Conservation (phyloP, 2,888 invertebrate species). For the Eristalis tenax region DNA sequence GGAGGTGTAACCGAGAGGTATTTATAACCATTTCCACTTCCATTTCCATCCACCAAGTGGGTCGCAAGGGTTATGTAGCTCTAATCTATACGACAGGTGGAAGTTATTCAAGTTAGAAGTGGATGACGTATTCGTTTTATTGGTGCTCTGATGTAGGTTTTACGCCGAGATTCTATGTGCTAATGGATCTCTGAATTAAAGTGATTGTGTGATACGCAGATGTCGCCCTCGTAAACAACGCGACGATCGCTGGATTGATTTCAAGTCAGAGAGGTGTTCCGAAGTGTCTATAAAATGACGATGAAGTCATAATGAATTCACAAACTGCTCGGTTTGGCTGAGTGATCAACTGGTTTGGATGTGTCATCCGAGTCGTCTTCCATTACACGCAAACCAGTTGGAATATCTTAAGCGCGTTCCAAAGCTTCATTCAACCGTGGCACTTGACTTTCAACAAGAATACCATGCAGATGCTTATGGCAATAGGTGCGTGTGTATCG, state of each 20-base stretch:
- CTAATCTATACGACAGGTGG: neutral
- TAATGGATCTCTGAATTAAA: neutral
- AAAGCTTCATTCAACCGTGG: neutral
- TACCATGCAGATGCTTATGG: neutral
- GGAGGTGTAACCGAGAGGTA: conserved; percentile 78
- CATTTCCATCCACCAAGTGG: conserved; percentile 17
- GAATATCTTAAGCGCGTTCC: neutral
- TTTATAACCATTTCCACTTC: conserved; percentile 36
- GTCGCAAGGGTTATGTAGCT: neutral
- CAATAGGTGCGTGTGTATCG: neutral
- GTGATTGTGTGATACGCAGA: neutral
- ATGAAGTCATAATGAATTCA: neutral
- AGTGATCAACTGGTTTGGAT: neutral
- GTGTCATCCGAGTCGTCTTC: neutral
- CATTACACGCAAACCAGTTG: neutral
- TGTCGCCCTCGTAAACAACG: neutral
- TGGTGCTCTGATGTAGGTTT: neutral
- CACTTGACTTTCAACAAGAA: neutral
- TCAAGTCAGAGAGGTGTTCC: neutral
- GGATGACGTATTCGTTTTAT: conserved; percentile 57
- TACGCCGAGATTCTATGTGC: neutral
- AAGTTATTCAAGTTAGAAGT: neutral
- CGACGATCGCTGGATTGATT: too few relatives aligned
- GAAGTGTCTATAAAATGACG: neutral
- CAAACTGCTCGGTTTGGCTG: neutral